phyloP scores from a whole-genome alignment of 2,113 vertebrate genomes.

The Syngnathus typhle region DNA sequence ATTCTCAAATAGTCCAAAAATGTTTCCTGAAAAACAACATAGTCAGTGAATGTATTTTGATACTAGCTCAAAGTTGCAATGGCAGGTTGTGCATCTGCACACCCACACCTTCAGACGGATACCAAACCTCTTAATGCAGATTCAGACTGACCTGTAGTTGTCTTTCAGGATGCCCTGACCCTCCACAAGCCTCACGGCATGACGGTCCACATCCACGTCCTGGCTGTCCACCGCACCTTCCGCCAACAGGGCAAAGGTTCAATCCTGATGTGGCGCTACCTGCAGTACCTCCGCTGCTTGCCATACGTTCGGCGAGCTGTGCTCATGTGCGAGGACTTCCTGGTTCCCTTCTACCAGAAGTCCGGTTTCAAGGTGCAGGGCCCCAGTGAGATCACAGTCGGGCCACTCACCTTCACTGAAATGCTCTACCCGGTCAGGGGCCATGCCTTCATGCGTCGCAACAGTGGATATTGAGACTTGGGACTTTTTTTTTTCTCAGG shows the following conservation, averaged over 20 bases:
- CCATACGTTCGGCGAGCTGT: conserved; percentile 68
- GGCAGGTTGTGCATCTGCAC: no score
- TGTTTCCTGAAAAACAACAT: no score
- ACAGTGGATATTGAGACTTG: conserved; percentile 68
- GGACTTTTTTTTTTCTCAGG: conserved; percentile 3
- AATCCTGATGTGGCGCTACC: conserved; percentile 82
- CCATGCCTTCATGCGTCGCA: conserved; percentile 75
- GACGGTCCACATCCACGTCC: conserved; percentile 79
- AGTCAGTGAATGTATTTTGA: no score
- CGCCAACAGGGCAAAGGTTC: conserved; percentile 86
- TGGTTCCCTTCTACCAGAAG: conserved; percentile 84
- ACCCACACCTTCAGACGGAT: no score
- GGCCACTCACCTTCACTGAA: conserved; percentile 75
- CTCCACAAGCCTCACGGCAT: conserved; percentile 75
- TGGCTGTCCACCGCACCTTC: conserved; percentile 79
- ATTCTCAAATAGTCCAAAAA: no score
- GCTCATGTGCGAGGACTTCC: conserved; percentile 80
- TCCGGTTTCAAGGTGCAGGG: conserved; percentile 76
- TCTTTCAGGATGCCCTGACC: conserved; percentile 75
- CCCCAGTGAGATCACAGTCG: conserved; percentile 72
- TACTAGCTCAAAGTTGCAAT: no score
- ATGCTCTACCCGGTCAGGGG: conserved; percentile 71
- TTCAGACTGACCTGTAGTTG: background rate
- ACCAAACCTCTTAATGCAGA: no score
- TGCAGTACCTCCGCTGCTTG: conserved; percentile 77